phyloP scores from a whole-genome alignment of 2,797 vertebrate genomes.

The Pseudopleuronectes americanus region DNA sequence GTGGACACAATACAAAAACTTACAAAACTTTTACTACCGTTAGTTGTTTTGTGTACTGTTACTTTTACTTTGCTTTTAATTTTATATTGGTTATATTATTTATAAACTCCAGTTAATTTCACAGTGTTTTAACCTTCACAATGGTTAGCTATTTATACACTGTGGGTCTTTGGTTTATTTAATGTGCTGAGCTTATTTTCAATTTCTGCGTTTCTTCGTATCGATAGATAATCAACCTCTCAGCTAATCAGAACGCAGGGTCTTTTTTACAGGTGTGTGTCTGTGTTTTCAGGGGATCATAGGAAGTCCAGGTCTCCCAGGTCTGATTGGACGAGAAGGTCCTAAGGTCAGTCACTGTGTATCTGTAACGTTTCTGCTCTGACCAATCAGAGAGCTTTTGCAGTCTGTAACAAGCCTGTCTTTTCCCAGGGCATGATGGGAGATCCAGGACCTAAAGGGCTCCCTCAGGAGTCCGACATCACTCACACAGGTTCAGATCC shows the following conservation, averaged over 20 bases:
- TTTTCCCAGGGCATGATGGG: conserved; percentile 75
- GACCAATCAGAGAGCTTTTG: conserved; percentile 13
- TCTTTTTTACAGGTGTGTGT: conserved; percentile 8
- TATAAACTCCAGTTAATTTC: background rate
- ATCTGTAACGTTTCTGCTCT: background rate
- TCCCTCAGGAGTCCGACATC: conserved; percentile 9
- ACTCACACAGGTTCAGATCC: conserved; percentile 57
- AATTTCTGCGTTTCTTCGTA: no score
- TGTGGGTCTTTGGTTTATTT: no score
- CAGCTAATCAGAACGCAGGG: background rate
- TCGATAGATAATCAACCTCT: background rate
- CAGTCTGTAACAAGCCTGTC: conserved; percentile 1
- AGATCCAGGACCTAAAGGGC: conserved; percentile 72
- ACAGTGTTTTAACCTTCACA: no score
- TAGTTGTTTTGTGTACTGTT: no score
- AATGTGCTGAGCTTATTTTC: no score
- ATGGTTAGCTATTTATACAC: no score
- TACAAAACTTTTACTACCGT: background rate
- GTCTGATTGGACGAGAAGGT: conserved; percentile 79
- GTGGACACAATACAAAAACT: conserved; percentile 4
- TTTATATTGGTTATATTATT: no score
- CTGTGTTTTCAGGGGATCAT: conserved; percentile 62
- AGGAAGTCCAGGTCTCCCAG: conserved; percentile 77
- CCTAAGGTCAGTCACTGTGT: conserved; percentile 66
- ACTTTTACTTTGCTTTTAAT: background rate